Base-by-base conservation (phyloP, 37 sponge, comb jelly and placozoan genomes). In the Axinella damicornis region DNA sequence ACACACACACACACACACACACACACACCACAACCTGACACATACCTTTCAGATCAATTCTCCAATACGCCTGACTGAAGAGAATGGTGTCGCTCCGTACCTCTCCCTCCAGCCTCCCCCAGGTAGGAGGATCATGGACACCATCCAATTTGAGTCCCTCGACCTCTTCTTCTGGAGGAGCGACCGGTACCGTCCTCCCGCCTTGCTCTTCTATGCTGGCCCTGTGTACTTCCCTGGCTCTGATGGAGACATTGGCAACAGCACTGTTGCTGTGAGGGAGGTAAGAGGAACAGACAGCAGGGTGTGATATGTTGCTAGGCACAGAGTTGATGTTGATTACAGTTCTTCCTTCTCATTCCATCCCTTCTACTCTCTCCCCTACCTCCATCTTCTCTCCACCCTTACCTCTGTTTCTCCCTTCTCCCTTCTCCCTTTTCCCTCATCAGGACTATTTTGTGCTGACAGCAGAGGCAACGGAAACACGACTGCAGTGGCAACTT, bases 71-170 rank as follows among this genome's bases (percentile, higher is more conserved):
- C 63, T 78, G 5, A 30, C n/a, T 14, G 41, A 5, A 33, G 67
- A 31, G 0, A 59, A 2, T 2, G 80, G 65, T 30, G 58, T 20
- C 15, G 60, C 2, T 5, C 27, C 89, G 0, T 88, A 69, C 36
- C 65, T 88, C 40, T 88, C 89, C 17, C 78, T 88, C 25, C 89
- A 88, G 78, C 83, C 83, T 32, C 89, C 89, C 58, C 77, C 77
- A 39, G 89, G 70, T 18, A 46, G 77, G 18, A 5, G 18, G 19
- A 53, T 81, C 19, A 37, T 58, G 1, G 83, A 68, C 28, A 39
- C 53, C 54, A 64, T 82, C 54, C 89, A 82, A 65, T 88, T 82
- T 82, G 89, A 88, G 31, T 40, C 82, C 35, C 41, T 88, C 4
- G 89, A 88, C 62, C 28, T 88, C 9, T 76, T 76, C 60, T n/a